phyloP scores from a whole-genome alignment of 2,888 invertebrate species.

The Drosophila falleni region DNA sequence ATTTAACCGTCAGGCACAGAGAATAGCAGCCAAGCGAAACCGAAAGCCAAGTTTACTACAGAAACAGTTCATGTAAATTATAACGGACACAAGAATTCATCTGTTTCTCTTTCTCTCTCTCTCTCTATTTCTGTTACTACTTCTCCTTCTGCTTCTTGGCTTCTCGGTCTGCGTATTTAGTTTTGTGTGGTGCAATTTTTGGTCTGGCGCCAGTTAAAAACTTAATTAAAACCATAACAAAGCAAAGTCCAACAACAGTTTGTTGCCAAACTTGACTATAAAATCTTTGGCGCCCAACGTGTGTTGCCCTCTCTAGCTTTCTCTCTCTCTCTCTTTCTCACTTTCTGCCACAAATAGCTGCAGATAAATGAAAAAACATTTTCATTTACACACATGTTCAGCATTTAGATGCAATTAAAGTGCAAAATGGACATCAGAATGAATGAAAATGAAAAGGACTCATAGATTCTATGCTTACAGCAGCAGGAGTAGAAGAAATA shows the following conservation, averaged over 20 bases:
- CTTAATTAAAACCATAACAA: conserved; percentile 80
- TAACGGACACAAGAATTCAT: conserved; percentile 30
- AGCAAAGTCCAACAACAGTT: conserved; percentile 64
- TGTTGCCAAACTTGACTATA: conserved; percentile 57
- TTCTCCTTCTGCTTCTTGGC: conserved; percentile 2
- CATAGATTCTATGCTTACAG: conserved; percentile 19
- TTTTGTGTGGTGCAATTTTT: conserved; percentile 58
- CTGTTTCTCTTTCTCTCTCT: background rate
- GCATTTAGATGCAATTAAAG: conserved; percentile 70
- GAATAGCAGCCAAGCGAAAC: conserved; percentile 71
- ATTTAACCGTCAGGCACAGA: conserved; percentile 70
- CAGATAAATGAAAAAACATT: conserved; percentile 49
- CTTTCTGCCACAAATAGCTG: conserved; percentile 9
- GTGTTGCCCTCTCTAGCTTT: background rate
- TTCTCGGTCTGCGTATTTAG: conserved; percentile 5
- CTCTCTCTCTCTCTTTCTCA: background rate
- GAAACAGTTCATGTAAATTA: conserved; percentile 56
- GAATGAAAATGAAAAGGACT: conserved; percentile 28
- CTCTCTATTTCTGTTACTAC: background rate
- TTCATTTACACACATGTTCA: conserved; percentile 68
- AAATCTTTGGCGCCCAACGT: conserved; percentile 52
- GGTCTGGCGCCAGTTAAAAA: conserved; percentile 76
- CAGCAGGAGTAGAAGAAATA: background rate
- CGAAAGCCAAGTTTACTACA: conserved; percentile 69
- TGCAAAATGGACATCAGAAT: conserved; percentile 49